Percentiles rank a stretch among this genome's conserved stretches.
These are phyloP conservation scores for Anabas testudineus DNA, from an alignment of 2,797 vertebrate species.

Conservation along the genomic window DNA sequence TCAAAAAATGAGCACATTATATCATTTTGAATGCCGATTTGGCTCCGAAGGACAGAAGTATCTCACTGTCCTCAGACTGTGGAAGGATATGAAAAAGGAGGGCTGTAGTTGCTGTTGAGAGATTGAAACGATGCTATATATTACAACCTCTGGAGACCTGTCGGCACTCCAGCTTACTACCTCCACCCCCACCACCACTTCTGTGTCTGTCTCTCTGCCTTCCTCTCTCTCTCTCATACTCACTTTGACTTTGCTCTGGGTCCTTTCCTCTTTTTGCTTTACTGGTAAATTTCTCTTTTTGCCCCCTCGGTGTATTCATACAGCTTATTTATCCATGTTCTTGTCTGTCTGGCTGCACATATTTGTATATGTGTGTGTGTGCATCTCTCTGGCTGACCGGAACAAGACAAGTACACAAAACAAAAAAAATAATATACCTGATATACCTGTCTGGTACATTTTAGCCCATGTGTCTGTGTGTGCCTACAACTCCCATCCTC, in stretches of 20 bases:
- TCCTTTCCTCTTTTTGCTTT: constrained; percentile 58
- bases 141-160: constrained; percentile 82
- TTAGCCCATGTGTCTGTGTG: constrained; percentile 58
- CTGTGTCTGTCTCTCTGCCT: constrained; percentile 34
- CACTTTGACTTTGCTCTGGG: constrained; percentile 74
- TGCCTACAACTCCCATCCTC: constrained; percentile 62
- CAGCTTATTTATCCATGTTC: constrained; percentile 66
- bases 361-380: constrained; percentile 48
- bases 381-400: constrained; percentile 62
- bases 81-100: constrained; percentile 78
- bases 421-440: no score
- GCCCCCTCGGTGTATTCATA: constrained; percentile 63
- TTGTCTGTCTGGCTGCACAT: constrained; percentile 58
- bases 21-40: constrained; percentile 80
- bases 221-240: constrained; percentile 41
- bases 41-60: constrained; percentile 81
- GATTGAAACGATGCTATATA: constrained; percentile 82
- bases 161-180: constrained; percentile 66
- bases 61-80: constrained; percentile 72
- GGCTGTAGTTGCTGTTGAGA: constrained; percentile 83
- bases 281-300: constrained; percentile 67
- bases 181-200: constrained; percentile 39
- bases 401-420: no score
- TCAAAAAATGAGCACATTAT: constrained; percentile 80
- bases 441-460: constrained; percentile 71